A percentile compares a stretch with the other conserved stretches of the same genome.
phyloP scores from a whole-genome alignment of 2,113 vertebrate genomes.

The Peromyscus maniculatus region DNA sequence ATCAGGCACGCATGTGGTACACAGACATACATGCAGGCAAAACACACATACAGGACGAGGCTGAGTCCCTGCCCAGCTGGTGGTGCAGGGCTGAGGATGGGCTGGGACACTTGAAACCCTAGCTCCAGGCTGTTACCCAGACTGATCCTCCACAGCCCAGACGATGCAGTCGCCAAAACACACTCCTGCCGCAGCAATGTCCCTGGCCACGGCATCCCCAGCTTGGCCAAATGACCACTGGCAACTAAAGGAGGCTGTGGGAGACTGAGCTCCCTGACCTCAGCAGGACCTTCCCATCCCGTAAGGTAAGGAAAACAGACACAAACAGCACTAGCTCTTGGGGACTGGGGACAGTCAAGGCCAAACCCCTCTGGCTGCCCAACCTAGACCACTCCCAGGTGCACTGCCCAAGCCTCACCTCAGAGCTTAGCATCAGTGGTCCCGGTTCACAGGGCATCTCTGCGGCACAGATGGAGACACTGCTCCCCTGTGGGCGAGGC shows the following conservation, averaged over 20 bases:
- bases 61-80: not conserved
- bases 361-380: not conserved
- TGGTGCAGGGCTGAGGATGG: not conserved
- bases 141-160: slow-evolving; percentile 86
- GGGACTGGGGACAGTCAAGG: not conserved
- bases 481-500: not conserved
- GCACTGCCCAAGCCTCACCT: not conserved
- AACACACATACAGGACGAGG: not conserved
- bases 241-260: not conserved
- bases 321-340: not conserved
- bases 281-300: not conserved
- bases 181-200: slow-evolving; percentile 79
- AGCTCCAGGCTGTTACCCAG: slow-evolving; percentile 85
- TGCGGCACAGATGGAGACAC: not conserved
- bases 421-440: not conserved
- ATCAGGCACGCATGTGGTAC: not conserved
- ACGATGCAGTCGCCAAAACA: slow-evolving; percentile 88
- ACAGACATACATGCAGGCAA: not conserved
- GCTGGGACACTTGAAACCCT: slow-evolving; percentile 83
- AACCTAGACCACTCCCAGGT: fast-evolving
- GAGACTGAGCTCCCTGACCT: not conserved
- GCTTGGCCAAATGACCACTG: not conserved
- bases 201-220: slow-evolving; percentile 61
- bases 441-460: not conserved
- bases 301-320: not conserved